Percentiles rank a stretch among this genome's conserved stretches.
These are phyloP conservation scores for Strongylocentrotus purpuratus DNA, from an alignment of 35 echinoderm and acorn worm genomes.

Conservation along the genomic window DNA sequence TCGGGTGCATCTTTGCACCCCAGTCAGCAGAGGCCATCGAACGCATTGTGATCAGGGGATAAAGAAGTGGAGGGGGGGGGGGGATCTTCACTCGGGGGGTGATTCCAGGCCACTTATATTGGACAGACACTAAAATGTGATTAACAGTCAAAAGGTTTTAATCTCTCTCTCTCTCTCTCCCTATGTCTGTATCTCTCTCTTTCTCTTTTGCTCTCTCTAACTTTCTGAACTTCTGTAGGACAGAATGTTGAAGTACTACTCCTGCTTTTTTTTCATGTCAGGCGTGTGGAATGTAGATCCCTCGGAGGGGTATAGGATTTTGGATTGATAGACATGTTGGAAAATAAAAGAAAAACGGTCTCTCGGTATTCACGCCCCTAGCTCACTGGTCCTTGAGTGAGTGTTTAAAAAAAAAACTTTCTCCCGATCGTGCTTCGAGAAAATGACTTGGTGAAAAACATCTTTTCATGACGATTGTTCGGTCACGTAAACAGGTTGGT, in stretches of 20 bases:
- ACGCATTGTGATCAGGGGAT: background rate
- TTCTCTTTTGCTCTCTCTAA: background rate
- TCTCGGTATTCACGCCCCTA: background rate
- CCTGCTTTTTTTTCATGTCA: background rate
- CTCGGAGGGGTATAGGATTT: background rate
- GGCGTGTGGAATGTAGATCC: background rate
- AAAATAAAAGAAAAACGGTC: background rate
- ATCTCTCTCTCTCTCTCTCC: background rate
- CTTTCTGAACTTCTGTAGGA: background rate
- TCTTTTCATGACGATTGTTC: background rate
- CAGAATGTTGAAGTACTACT: background rate
- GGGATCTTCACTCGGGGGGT: background rate
- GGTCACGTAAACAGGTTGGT: background rate
- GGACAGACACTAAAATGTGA: background rate
- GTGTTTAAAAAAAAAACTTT: too few species aligned
- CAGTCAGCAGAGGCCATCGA: conserved; percentile 7
- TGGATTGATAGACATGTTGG: background rate
- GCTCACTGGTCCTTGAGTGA: background rate
- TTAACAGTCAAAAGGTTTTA: background rate
- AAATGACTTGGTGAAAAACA: background rate
- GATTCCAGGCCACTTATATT: background rate
- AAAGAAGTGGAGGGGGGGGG: background rate
- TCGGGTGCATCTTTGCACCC: background rate
- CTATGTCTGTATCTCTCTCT: background rate
- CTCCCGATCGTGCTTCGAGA: background rate